Conservation (phyloP, 2,113 vertebrate genomes). For the Podarcis cretensis region DNA sequence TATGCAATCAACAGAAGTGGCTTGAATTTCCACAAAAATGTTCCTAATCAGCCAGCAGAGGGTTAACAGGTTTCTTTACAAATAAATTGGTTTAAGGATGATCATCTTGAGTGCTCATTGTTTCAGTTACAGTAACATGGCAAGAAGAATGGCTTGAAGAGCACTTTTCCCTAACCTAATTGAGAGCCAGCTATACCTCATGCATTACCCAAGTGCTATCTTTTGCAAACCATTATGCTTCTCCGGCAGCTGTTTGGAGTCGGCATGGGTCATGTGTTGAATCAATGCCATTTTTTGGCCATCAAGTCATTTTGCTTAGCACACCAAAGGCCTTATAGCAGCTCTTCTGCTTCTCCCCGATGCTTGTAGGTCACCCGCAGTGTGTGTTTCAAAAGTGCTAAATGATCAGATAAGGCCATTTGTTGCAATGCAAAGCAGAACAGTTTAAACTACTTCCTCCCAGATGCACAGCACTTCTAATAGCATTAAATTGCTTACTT, state of each 20-base stretch:
- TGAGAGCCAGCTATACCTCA: neutral
- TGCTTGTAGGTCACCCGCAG: no score
- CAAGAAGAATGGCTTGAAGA: neutral
- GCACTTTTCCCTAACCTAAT: neutral
- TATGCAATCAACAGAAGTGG: no score
- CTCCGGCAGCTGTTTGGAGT: neutral
- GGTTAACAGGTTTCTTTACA: neutral
- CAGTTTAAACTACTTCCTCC: no score
- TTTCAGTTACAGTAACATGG: neutral
- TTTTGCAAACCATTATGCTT: neutral
- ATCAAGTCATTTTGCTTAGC: no score
- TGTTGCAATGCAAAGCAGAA: no score
- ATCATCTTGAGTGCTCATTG: neutral
- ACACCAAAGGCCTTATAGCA: no score
- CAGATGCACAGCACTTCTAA: no score
- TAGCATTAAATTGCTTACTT: no score
- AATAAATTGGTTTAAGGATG: neutral
- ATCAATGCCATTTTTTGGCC: neutral
- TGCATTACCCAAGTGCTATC: neutral
- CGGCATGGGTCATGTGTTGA: neutral
- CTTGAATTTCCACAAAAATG: no score
- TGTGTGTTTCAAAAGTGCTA: no score
- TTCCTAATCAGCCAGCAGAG: neutral
- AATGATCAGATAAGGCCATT: no score
- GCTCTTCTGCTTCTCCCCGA: no score